These are phyloP conservation scores for Orius insidiosus DNA, from an alignment of 1,140 invertebrate species.

Conservation along the genomic window DNA sequence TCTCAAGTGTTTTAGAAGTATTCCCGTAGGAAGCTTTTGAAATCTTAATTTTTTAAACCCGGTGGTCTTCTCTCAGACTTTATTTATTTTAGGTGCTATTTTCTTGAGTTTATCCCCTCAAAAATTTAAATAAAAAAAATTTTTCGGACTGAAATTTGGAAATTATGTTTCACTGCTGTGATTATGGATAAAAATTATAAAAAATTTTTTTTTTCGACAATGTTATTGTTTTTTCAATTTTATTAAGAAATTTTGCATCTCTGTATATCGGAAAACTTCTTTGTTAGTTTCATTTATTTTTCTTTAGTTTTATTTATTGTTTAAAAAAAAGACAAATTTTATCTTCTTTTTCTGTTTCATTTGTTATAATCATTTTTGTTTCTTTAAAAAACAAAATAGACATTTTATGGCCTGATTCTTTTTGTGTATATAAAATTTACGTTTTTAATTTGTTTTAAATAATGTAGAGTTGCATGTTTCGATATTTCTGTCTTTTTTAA, in stretches of 20 bases:
- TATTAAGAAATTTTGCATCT: slow-evolving; percentile 2
- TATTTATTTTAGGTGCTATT: too few species aligned
- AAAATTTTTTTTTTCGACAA: too few species aligned
- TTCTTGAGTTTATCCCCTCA: too few species aligned
- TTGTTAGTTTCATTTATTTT: not conserved
- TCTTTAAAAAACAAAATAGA: not conserved
- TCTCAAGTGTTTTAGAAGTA: too few species aligned
- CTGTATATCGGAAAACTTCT: slow-evolving; percentile 6
- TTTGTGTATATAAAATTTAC: not conserved
- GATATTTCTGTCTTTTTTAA: not conserved
- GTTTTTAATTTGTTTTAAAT: too few species aligned
- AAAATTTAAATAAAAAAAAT: slow-evolving; percentile 1
- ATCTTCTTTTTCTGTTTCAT: slow-evolving; percentile 6
- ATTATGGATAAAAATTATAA: too few species aligned
- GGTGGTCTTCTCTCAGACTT: too few species aligned
- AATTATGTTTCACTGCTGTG: not conserved
- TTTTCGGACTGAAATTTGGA: slow-evolving; percentile 2
- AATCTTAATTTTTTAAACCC: too few species aligned
- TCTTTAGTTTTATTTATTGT: slow-evolving; percentile 12
- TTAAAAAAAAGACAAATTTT: slow-evolving; percentile 12
- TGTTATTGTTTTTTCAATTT: slow-evolving; percentile 6
- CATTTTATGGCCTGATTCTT: not conserved
- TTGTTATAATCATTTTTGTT: slow-evolving; percentile 8
- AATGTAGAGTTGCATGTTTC: not conserved
- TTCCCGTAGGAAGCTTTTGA: too few species aligned